Conservation (phyloP, 2,113 vertebrate species). For the Larimichthys crocea region DNA sequence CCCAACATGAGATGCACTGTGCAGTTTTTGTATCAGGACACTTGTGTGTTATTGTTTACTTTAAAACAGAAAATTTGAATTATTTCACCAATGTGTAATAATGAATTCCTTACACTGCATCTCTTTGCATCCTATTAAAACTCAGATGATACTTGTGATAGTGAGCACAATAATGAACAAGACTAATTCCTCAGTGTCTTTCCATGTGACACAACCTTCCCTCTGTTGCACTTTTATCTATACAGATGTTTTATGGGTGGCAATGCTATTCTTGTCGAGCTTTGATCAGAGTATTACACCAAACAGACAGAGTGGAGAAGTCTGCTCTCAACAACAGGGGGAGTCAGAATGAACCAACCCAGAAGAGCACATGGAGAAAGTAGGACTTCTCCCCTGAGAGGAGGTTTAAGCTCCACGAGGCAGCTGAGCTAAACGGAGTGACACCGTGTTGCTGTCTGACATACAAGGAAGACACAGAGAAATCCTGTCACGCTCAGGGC, state of each 20-base stretch:
- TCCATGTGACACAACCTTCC: constrained; percentile 40
- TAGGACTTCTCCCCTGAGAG: constrained; percentile 71
- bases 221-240: constrained; percentile 53
- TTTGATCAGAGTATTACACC: constrained; percentile 69
- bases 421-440: constrained; percentile 54
- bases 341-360: constrained; percentile 49
- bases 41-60: neutral
- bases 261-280: constrained; percentile 60
- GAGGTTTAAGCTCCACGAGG: constrained; percentile 40
- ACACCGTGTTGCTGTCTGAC: constrained; percentile 42
- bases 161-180: neutral
- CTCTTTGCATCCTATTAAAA: constrained; percentile 17
- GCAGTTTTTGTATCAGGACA: neutral
- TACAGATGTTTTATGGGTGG: constrained; percentile 59
- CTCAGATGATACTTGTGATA: neutral
- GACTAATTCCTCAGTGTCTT: constrained; percentile 8
- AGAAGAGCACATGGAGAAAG: constrained; percentile 53
- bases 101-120: neutral
- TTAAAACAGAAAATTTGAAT: neutral
- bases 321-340: constrained; percentile 47
- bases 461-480: constrained; percentile 4
- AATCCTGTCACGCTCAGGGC: neutral
- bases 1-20: too few species aligned
- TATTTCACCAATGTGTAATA: neutral
- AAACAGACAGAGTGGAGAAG: constrained; percentile 43